Percentiles rank a stretch among this genome's conserved stretches.
These are phyloP conservation scores for Synanceia verrucosa DNA, from an alignment of 2,797 vertebrate genomes.

Conservation along the genomic window DNA sequence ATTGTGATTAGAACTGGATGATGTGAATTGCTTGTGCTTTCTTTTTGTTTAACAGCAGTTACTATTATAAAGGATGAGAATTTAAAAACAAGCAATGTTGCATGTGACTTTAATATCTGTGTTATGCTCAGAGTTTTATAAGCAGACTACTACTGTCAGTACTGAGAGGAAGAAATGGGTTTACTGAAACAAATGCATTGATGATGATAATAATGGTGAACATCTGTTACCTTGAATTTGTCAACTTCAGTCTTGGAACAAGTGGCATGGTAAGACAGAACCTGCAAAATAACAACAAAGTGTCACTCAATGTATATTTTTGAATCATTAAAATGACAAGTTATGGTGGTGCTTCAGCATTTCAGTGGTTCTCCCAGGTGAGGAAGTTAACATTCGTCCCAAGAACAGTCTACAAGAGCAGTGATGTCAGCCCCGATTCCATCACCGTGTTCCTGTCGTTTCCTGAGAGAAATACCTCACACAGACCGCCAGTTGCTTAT, in stretches of 20 bases:
- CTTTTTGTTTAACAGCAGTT: not conserved
- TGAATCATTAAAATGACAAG: constrained; percentile 7
- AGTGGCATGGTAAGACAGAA: constrained; percentile 97
- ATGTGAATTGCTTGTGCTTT: not conserved
- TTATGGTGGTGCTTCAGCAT: not conserved
- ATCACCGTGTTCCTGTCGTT: constrained; percentile 57
- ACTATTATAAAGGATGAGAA: not conserved
- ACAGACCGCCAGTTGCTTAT: constrained; percentile 70
- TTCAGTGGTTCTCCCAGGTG: constrained; percentile 32
- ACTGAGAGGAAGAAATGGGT: constrained; percentile 5
- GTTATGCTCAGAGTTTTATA: constrained; percentile 5
- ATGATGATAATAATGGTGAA: constrained; percentile 9
- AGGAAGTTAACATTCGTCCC: constrained; percentile 37
- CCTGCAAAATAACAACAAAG: constrained; percentile 80
- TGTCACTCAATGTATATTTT: constrained; percentile 31
- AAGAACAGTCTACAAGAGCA: constrained; percentile 47
- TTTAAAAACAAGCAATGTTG: not conserved
- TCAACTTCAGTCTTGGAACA: constrained; percentile 99
- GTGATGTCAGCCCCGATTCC: constrained; percentile 54
- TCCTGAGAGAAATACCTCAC: constrained; percentile 71
- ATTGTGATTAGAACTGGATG: not conserved
- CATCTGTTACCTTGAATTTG: constrained; percentile 95
- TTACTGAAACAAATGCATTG: constrained; percentile 11
- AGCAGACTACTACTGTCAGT: not conserved
- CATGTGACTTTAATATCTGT: constrained; percentile 31